Percentiles rank a stretch among this genome's conserved stretches.
Conservation (phyloP, 2,797 vertebrate genomes). For the Phrynocephalus forsythii region DNA sequence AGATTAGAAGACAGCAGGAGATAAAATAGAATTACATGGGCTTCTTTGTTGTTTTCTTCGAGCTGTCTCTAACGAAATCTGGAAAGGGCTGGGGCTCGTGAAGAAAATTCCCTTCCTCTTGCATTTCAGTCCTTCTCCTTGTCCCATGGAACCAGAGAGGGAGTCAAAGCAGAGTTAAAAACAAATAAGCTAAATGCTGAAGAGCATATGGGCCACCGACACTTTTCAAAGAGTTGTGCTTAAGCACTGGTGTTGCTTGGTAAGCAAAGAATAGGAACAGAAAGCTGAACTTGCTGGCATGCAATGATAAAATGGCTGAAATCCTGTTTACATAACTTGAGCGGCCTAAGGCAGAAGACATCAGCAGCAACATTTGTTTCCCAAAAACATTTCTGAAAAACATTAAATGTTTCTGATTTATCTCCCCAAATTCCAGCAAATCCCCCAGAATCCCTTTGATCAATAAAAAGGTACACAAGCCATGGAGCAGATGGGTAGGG, state of each 20-base stretch:
- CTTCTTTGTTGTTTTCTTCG: constrained; percentile 32
- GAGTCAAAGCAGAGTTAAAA: background rate
- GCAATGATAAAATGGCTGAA: background rate
- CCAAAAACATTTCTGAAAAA: too few species aligned
- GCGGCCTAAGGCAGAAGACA: too few species aligned
- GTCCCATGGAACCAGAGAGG: background rate
- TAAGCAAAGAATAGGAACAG: background rate
- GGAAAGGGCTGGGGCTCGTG: constrained; percentile 24
- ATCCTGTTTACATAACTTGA: too few species aligned
- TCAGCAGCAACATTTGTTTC: too few species aligned
- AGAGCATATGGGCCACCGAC: background rate
- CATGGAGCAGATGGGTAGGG: too few species aligned
- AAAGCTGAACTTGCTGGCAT: background rate
- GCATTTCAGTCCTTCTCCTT: rapidly evolving
- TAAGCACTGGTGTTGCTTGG: background rate
- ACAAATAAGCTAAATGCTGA: background rate
- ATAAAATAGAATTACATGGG: constrained; percentile 41
- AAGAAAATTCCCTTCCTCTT: background rate
- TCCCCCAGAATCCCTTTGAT: too few species aligned
- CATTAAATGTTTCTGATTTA: too few species aligned
- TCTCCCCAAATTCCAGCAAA: too few species aligned
- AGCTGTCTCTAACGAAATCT: constrained; percentile 3
- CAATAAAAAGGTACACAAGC: too few species aligned
- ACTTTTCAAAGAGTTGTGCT: background rate
- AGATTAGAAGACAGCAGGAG: constrained; percentile 19